Evolutionary conservation across 2,113 vertebrate genomes (phyloP), one percentile per base, ranked within the genome.

Genomic region (Cyrtonyx montezumae): DNA sequence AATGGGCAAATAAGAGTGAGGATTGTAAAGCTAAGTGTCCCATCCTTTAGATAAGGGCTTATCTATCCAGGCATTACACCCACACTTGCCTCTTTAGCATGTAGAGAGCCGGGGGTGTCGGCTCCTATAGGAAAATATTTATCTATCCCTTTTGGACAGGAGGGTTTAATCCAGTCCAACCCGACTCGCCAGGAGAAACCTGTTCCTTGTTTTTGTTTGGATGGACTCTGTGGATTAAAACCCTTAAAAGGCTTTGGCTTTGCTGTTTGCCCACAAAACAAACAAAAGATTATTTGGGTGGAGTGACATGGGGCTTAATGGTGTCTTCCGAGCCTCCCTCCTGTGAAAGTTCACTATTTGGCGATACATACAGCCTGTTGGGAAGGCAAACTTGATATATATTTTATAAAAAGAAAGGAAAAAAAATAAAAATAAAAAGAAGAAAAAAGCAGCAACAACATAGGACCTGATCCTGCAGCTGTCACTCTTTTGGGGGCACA

Each of bases 1-100:
- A 36, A 32, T 0, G 1, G 75, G 61, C n/a, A 49, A 89, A 55
- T 18, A 8, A 81, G 68, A 20, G 87, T 61, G 80, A 19, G 5
- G 80, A 22, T 78, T 61, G 49, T 71, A 46, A 91, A 92, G 71
- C n/a, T 37, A 42, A 83, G 87, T 84, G 78, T 48, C 17, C 30
- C 11, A 20, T 66, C 91, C 69, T 88, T 81, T 76, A 93, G 95
- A 94, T 95, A 96, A 93, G 82, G 15, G 78, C 46, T 96, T 97
- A 96, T 96, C 95, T 96, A 5, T 23, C 42, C 9, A 7, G 53
- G 48, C 85, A 45, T 51, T 88, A 91, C 88, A 81, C 13, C 68
- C 79, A 32, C 92, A 5, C 68, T 73, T 23, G 46, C 66, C 75
- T 80, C 81, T 56, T 79, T 2, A 77, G 62, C 48, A 0, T 2